These are phyloP conservation scores for Setipinna tenuifilis DNA, from an alignment of 2,797 vertebrate species.

Conservation along the genomic window DNA sequence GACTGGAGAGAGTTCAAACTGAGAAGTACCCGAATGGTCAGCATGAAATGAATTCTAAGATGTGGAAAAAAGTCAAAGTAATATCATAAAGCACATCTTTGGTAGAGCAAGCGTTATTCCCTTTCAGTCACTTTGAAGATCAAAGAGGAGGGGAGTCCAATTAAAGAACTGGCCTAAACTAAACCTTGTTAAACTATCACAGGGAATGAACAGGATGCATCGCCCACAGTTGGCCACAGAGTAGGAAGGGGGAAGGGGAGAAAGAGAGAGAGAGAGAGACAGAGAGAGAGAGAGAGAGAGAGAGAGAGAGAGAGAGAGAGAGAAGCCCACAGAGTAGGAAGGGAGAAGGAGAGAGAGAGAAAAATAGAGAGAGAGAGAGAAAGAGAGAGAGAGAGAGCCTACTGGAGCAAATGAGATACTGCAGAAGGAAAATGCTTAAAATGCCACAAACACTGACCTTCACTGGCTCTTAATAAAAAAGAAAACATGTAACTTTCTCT, in stretches of 20 bases:
- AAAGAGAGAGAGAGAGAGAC: not conserved
- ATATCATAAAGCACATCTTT: not conserved
- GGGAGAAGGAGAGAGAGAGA: not conserved
- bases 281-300: conserved; percentile 2
- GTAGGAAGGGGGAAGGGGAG: too few relatives aligned
- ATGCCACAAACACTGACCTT: conserved; percentile 36
- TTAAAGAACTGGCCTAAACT: conserved; percentile 32
- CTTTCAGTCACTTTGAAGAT: conserved; percentile 30
- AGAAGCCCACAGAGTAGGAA: not conserved
- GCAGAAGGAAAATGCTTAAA: conserved; percentile 1
- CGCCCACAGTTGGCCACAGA: not conserved
- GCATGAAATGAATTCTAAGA: conserved; percentile 5
- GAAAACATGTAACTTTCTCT: not conserved
- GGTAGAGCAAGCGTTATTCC: not conserved
- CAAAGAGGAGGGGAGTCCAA: conserved; percentile 31
- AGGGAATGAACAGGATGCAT: conserved; percentile 29
- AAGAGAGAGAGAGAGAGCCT: conserved; percentile 6
- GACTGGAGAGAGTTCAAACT: not conserved
- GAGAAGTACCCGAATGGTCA: not conserved
- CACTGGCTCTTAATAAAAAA: not conserved
- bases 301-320: conserved; percentile 11
- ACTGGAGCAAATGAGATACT: conserved; percentile 26
- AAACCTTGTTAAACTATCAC: conserved; percentile 25
- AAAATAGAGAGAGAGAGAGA: not conserved
- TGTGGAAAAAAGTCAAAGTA: not conserved